phyloP scores from a whole-genome alignment of 2,113 vertebrate species.

The Stigmatopora argus region DNA sequence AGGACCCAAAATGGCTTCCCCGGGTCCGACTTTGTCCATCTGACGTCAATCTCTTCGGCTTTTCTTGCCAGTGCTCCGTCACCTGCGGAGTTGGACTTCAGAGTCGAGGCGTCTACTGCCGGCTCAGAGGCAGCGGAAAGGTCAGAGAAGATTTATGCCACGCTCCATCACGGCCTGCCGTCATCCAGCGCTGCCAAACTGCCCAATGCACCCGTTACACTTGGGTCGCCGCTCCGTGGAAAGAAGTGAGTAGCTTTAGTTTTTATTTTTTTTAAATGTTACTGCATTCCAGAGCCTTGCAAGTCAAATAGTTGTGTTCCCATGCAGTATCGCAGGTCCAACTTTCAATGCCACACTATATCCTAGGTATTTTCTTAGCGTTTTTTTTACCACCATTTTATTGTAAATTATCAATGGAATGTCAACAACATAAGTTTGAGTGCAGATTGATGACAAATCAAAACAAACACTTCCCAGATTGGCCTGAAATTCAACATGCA shows the following conservation, averaged over 20 bases:
- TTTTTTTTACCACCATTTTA: no score
- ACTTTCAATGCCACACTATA: not conserved
- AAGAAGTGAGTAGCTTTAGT: slow-evolving; percentile 70
- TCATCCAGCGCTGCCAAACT: slow-evolving; percentile 62
- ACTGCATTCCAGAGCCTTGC: not conserved
- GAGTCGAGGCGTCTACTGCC: slow-evolving; percentile 79
- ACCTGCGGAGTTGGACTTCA: slow-evolving; percentile 82
- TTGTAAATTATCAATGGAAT: no score
- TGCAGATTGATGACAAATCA: no score
- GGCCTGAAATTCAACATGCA: no score
- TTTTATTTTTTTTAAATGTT: not conserved
- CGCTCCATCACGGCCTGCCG: slow-evolving; percentile 40
- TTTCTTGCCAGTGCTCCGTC: slow-evolving; percentile 76
- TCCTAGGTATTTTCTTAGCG: no score
- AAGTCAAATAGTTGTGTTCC: not conserved
- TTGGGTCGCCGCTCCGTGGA: slow-evolving; percentile 76
- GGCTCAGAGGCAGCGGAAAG: slow-evolving; percentile 68
- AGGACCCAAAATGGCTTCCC: not conserved
- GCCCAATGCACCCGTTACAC: slow-evolving; percentile 67
- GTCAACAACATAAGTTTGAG: no score
- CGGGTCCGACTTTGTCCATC: not conserved
- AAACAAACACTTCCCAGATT: no score
- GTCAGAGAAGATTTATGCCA: slow-evolving; percentile 71
- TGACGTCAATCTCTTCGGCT: not conserved
- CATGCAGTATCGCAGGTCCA: not conserved